phyloP scores from a whole-genome alignment of 2,888 invertebrate genomes.

The Drepanosiphum platanoidis region DNA sequence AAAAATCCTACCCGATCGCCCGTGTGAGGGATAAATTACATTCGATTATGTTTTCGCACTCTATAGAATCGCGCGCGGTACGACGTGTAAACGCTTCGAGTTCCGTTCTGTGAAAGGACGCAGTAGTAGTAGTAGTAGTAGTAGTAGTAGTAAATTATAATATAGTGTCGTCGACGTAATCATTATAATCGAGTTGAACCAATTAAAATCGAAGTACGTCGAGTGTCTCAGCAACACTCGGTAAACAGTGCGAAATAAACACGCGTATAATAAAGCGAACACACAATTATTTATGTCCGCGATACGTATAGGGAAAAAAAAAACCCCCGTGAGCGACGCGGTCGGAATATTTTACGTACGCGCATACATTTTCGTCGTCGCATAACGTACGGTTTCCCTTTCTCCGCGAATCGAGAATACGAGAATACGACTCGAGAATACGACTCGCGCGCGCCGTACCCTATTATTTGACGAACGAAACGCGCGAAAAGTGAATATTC shows the following conservation, averaged over 20 bases:
- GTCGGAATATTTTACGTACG: neutral
- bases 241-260: too few species aligned
- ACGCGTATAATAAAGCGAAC: too few species aligned
- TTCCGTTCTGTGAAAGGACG: too few species aligned
- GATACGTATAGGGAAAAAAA: too few species aligned
- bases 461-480: neutral
- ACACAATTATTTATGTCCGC: too few species aligned
- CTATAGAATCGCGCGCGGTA: too few species aligned
- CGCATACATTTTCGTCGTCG: neutral
- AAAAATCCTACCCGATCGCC: too few species aligned
- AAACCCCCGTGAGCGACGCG: neutral
- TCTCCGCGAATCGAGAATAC: neutral
- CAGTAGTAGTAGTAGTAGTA: too few species aligned
- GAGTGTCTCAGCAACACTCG: neutral
- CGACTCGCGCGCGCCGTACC: neutral
- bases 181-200: neutral
- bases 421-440: neutral
- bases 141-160: too few species aligned
- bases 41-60: too few species aligned
- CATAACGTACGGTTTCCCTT: neutral
- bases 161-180: neutral
- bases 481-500: neutral
- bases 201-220: neutral
- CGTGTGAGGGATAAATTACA: too few species aligned
- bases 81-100: too few species aligned